Conservation (phyloP, 2,888 invertebrate species). For the Tricholauxania praeusta region DNA sequence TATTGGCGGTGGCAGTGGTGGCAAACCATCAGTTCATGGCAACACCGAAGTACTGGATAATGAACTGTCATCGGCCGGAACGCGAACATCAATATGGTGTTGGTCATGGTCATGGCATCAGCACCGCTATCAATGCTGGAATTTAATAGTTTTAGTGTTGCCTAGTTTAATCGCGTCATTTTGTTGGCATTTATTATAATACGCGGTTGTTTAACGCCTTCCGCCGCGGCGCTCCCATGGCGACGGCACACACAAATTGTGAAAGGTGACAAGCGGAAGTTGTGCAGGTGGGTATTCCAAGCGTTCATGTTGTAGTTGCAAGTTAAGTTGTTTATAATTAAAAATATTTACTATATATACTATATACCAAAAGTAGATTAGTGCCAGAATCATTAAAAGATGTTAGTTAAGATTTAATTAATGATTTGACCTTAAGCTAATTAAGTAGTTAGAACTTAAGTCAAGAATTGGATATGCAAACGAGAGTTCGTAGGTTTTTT, state of each 20-base stretch:
- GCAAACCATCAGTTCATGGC: conserved; percentile 64
- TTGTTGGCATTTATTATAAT: conserved; percentile 62
- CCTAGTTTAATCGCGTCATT: conserved; percentile 59
- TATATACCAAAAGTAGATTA: conserved; percentile 28
- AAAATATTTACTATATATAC: conserved; percentile 17
- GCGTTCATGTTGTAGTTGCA: conserved; percentile 46
- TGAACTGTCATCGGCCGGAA: conserved; percentile 55
- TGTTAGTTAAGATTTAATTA: conserved; percentile 22
- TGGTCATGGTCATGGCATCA: conserved; percentile 43
- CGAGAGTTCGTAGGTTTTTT: not conserved
- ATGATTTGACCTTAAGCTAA: conserved; percentile 2
- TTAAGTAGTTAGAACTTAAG: conserved; percentile 3
- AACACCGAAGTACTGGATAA: conserved; percentile 62
- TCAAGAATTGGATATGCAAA: not conserved
- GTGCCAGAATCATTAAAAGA: conserved; percentile 42
- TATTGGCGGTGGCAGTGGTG: conserved; percentile 57
- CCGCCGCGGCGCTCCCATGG: conserved; percentile 24
- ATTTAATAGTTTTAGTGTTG: conserved; percentile 58
- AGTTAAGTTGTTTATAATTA: conserved; percentile 51
- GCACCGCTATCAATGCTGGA: conserved; percentile 40
- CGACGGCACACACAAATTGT: not conserved
- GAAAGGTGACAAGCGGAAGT: conserved; percentile 13
- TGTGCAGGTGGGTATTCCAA: conserved; percentile 9
- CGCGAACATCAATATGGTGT: conserved; percentile 40
- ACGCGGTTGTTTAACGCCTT: conserved; percentile 46